phyloP scores from a whole-genome alignment of 2,888 invertebrate species.

The Diogma glabrata region DNA sequence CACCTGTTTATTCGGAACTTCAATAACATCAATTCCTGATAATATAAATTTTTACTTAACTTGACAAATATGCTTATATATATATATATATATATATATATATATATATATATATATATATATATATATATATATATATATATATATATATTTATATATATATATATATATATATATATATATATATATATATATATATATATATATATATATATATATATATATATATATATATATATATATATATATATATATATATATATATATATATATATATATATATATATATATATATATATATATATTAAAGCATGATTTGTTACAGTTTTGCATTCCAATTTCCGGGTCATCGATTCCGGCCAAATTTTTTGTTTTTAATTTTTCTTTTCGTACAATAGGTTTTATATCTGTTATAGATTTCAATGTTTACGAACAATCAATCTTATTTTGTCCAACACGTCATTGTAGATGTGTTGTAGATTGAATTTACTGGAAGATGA shows the following conservation, averaged over 20 bases:
- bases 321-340: no score
- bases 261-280: constrained; percentile 10
- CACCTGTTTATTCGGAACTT: no score
- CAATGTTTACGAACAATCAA: no score
- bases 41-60: no score
- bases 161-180: constrained; percentile 6
- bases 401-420: no score
- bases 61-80: background rate
- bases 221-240: constrained; percentile 12
- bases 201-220: constrained; percentile 14
- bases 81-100: constrained; percentile 3
- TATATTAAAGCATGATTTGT: background rate
- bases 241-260: constrained; percentile 10
- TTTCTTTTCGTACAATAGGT: no score
- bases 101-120: constrained; percentile 1
- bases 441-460: no score
- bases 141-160: constrained; percentile 3
- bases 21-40: no score
- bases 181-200: constrained; percentile 14
- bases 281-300: constrained; percentile 11
- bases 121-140: constrained; percentile 3
- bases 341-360: no score
- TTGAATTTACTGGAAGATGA: no score
- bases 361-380: no score
- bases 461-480: no score